phyloP scores from a whole-genome alignment of 2,888 invertebrate species.

The Acanthosepion pharaonis region DNA sequence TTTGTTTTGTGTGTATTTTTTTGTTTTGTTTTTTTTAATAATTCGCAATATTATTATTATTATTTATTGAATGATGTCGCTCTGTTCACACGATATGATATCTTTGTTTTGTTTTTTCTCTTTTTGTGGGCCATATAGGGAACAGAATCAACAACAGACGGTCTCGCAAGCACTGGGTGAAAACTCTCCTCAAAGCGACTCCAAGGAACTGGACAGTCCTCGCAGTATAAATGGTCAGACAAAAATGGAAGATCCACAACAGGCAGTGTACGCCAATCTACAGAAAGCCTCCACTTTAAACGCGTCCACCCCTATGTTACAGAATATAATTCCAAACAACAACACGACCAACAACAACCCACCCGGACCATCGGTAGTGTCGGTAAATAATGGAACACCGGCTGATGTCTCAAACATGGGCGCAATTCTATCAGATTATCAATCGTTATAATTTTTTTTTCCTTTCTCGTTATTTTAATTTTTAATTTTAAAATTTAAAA shows the following conservation, averaged over 20 bases:
- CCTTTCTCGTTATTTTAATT: not conserved
- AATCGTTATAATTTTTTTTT: not conserved
- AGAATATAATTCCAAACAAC: slow-evolving; percentile 38
- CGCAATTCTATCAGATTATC: not conserved
- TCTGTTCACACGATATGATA: slow-evolving; percentile 41
- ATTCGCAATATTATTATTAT: no score
- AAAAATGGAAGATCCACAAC: slow-evolving; percentile 49
- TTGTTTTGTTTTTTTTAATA: no score
- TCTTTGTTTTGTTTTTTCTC: slow-evolving; percentile 15
- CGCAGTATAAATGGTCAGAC: not conserved
- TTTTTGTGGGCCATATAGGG: slow-evolving; percentile 41
- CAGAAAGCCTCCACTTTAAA: slow-evolving; percentile 59
- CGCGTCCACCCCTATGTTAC: not conserved
- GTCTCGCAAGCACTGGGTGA: not conserved
- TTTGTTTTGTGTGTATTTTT: no score
- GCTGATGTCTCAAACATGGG: not conserved
- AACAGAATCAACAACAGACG: not conserved
- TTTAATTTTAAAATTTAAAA: no score
- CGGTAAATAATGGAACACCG: not conserved
- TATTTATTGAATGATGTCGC: not conserved
- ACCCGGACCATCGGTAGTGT: not conserved
- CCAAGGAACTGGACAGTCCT: slow-evolving; percentile 42
- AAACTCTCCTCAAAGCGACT: slow-evolving; percentile 16
- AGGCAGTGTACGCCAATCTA: slow-evolving; percentile 64
- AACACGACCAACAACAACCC: slow-evolving; percentile 2